Evolutionary conservation across 2,113 vertebrate genomes (phyloP).

Genomic region (Hippocampus guttulatus): DNA sequence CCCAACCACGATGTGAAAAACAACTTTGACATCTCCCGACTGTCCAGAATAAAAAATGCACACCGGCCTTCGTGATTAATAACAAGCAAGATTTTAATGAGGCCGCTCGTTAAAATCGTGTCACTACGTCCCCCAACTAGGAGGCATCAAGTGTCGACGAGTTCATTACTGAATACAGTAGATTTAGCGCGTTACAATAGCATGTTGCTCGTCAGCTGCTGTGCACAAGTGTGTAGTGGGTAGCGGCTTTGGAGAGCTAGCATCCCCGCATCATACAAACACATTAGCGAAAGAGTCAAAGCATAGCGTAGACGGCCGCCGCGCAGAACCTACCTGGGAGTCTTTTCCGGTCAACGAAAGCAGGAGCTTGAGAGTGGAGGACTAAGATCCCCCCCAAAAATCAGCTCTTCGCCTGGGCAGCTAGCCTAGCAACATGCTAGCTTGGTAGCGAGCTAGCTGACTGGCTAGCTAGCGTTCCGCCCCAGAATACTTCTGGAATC

Average conservation of each 20-base stretch:
- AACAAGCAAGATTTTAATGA: neutral
- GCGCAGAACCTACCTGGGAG: constrained; percentile 60
- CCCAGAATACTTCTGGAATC: constrained; percentile 48
- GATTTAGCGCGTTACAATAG: constrained; percentile 16
- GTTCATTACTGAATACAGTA: neutral
- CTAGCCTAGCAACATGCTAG: constrained; percentile 59
- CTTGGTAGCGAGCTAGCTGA: constrained; percentile 13
- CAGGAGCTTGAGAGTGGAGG: constrained; percentile 35
- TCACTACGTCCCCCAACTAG: neutral
- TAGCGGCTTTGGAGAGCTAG: neutral
- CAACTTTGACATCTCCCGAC: neutral
- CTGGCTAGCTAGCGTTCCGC: constrained; percentile 45
- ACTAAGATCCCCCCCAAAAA: constrained; percentile 10
- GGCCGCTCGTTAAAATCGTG: neutral
- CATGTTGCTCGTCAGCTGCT: neutral
- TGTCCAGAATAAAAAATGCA: neutral
- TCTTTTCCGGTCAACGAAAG: constrained; percentile 58
- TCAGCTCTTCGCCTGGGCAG: constrained; percentile 31
- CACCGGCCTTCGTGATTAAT: neutral
- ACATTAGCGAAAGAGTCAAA: neutral
- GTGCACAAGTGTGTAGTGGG: neutral
- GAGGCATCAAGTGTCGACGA: neutral
- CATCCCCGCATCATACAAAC: neutral
- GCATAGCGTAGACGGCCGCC: neutral
- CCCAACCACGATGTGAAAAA: neutral